These are phyloP conservation scores for Porites lutea DNA, from an alignment of 64 coral and sea anemone genomes.

Conservation along the genomic window DNA sequence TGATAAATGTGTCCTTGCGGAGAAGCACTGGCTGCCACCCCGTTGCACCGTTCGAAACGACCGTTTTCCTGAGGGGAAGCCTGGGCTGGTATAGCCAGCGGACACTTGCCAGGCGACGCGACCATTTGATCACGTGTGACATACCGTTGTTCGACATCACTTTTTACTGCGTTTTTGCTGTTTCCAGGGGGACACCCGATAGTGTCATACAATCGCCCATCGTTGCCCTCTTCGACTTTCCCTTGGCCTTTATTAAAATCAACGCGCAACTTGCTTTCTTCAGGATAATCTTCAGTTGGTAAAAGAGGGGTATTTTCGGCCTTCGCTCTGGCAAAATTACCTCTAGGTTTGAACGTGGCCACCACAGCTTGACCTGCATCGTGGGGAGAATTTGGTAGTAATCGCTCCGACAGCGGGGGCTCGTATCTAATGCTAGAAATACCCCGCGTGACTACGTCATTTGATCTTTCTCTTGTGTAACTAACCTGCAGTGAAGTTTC, in stretches of 20 bases:
- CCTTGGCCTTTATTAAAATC: conserved; percentile 8
- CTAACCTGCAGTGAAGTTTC: neutral
- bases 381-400: neutral
- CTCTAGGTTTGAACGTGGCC: neutral
- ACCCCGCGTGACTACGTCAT: conserved; percentile 27
- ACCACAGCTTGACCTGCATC: neutral
- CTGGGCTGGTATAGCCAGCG: neutral
- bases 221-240: neutral
- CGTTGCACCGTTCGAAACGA: neutral
- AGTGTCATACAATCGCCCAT: conserved; percentile 20
- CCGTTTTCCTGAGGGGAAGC: neutral
- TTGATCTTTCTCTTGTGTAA: neutral
- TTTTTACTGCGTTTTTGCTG: neutral
- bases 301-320: conserved; percentile 13
- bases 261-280: conserved; percentile 8
- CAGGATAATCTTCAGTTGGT: neutral
- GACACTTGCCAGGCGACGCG: neutral
- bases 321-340: neutral
- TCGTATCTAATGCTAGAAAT: conserved; percentile 47
- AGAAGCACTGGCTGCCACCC: neutral
- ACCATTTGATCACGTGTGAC: conserved; percentile 26
- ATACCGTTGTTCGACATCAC: neutral
- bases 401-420: neutral
- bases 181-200: neutral
- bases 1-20: neutral